These are phyloP conservation scores for Pelmatolapia mariae DNA, from an alignment of 2,113 vertebrate species.

Conservation along the genomic window DNA sequence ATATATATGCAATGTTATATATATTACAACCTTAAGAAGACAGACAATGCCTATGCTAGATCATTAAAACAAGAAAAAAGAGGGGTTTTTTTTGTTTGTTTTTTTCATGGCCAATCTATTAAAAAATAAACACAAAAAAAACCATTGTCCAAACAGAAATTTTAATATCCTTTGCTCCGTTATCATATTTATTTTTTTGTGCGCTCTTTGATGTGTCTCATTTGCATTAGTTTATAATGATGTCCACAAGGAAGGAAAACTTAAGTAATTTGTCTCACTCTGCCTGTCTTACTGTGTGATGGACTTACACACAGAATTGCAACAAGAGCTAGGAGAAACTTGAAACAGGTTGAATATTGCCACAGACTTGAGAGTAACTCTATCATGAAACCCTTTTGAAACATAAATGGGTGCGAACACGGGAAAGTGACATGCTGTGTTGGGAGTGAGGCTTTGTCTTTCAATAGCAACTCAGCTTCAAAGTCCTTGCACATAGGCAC, in stretches of 20 bases:
- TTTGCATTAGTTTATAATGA: not conserved
- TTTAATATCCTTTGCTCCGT: not conserved
- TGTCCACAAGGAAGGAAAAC: not conserved
- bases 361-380: not conserved
- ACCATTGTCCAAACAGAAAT: not conserved
- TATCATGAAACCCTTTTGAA: not conserved
- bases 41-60: not conserved
- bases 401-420: constrained; percentile 3
- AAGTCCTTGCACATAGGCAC: constrained; percentile 22
- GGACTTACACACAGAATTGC: not conserved
- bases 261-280: not conserved
- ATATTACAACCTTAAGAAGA: not conserved
- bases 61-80: not conserved
- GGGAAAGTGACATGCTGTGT: not conserved
- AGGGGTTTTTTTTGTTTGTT: fast-evolving
- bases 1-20: not conserved
- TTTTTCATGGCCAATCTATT: not conserved
- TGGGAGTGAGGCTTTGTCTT: constrained; percentile 18
- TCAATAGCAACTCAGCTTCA: constrained; percentile 20
- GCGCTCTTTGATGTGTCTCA: not conserved
- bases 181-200: not conserved
- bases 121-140: not conserved
- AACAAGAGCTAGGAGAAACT: not conserved
- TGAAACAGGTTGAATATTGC: not conserved
- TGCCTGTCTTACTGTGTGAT: not conserved